A percentile compares a stretch with the other conserved stretches of the same genome.
Evolutionary conservation across 2,113 vertebrate genomes (phyloP).

Genomic region (Notiomystis cincta): DNA sequence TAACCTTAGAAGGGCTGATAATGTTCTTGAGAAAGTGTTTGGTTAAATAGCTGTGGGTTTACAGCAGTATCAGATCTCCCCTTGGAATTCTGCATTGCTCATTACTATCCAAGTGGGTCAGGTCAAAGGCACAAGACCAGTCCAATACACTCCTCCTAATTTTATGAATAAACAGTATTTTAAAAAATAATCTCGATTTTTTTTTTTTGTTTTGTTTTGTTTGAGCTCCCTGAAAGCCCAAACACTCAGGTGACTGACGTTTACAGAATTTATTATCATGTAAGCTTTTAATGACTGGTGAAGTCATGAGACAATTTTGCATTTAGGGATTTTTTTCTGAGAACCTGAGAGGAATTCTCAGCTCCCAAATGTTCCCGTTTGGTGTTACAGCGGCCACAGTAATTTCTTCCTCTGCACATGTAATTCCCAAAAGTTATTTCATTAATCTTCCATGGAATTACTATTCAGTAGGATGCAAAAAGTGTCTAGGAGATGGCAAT

Average conservation of each 20-base stretch:
- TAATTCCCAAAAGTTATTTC: not conserved
- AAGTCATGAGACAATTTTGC: not conserved
- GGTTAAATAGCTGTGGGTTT: slow-evolving; percentile 8
- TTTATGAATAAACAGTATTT: not conserved
- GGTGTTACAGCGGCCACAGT: not conserved
- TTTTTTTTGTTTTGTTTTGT: not conserved
- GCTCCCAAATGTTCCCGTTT: not conserved
- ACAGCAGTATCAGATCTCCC: not conserved
- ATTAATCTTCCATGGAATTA: not conserved
- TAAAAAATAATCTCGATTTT: not conserved
- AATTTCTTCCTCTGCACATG: not conserved
- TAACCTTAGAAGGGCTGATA: slow-evolving; percentile 6
- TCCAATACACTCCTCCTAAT: not conserved
- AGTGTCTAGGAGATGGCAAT: not conserved
- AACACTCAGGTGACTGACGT: not conserved
- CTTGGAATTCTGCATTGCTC: not conserved
- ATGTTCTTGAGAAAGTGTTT: not conserved
- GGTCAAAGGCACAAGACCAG: slow-evolving; percentile 38
- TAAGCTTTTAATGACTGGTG: not conserved
- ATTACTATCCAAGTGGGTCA: not conserved
- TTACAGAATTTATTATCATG: not conserved
- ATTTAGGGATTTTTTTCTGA: not conserved
- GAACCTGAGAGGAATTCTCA: not conserved
- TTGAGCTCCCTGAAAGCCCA: not conserved
- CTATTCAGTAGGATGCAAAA: not conserved